phyloP scores from a whole-genome alignment of 2,888 invertebrate species.

The Drosophila mimetica region DNA sequence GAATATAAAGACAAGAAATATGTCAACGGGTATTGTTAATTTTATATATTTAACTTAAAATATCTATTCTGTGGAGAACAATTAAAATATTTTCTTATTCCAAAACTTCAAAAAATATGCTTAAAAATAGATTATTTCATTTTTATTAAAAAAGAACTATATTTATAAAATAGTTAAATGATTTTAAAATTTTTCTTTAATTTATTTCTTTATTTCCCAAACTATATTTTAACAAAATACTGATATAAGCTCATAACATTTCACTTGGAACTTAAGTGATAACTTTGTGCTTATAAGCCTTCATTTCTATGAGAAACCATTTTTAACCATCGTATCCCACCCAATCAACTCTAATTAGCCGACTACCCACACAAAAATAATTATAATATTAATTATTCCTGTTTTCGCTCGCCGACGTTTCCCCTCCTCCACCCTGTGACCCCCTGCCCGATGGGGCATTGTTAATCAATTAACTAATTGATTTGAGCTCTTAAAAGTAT shows the following conservation, averaged over 20 bases:
- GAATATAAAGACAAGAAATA: not conserved
- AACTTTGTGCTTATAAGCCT: not conserved
- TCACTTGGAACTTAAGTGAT: not conserved
- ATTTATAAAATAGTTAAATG: no score
- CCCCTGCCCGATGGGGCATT: slow-evolving; percentile 43
- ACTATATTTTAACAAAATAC: no score
- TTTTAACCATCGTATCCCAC: not conserved
- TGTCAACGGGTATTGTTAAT: slow-evolving; percentile 2
- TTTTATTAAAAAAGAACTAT: no score
- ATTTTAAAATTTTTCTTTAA: no score
- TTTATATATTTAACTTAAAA: not conserved
- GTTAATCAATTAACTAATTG: slow-evolving; percentile 82
- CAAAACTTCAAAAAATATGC: no score
- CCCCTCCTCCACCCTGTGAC: not conserved
- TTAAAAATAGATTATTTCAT: no score
- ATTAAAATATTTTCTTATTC: no score
- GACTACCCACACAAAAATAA: slow-evolving; percentile 8
- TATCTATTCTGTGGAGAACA: no score
- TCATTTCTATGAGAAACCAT: not conserved
- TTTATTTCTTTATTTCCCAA: no score
- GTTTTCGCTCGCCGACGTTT: slow-evolving; percentile 5
- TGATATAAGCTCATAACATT: not conserved
- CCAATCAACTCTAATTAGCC: slow-evolving; percentile 20
- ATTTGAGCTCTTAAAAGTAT: slow-evolving; percentile 72
- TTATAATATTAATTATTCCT: slow-evolving; percentile 30